Conservation (phyloP, 2,797 vertebrate genomes). For the Chelidonichthys spinosus region DNA sequence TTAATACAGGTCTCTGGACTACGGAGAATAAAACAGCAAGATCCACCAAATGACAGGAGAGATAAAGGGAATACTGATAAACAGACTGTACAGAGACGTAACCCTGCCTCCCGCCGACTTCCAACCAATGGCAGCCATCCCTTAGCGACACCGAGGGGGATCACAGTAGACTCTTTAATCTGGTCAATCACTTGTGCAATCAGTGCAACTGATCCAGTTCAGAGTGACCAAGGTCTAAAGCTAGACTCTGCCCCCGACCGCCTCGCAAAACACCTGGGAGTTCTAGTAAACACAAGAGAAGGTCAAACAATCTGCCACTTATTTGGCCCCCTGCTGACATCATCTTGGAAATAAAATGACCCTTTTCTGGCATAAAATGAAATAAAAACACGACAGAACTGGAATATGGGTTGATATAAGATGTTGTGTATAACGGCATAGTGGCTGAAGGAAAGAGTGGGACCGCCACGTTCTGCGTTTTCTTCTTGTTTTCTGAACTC, state of each 20-base stretch:
- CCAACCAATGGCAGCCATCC: conserved; percentile 62
- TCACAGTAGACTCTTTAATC: conserved; percentile 74
- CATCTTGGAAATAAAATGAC: conserved; percentile 45
- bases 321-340: conserved; percentile 55
- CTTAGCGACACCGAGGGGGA: conserved; percentile 33
- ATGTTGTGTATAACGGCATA: conserved; percentile 16
- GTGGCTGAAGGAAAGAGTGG: conserved; percentile 15
- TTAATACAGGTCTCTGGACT: conserved; percentile 96
- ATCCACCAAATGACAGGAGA: conserved; percentile 78
- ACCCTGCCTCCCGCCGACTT: conserved; percentile 64
- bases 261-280: conserved; percentile 54
- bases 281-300: conserved; percentile 66
- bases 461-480: conserved; percentile 8
- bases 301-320: conserved; percentile 43
- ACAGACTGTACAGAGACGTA: conserved; percentile 90
- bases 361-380: conserved; percentile 29
- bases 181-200: conserved; percentile 81
- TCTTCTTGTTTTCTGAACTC: conserved; percentile 19
- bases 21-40: conserved; percentile 81
- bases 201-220: conserved; percentile 78
- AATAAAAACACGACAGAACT: conserved; percentile 44
- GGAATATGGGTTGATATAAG: conserved; percentile 29
- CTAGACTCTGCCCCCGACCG: conserved; percentile 65
- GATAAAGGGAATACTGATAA: conserved; percentile 93
- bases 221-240: conserved; percentile 74